Base-by-base conservation (phyloP, 1,140 invertebrate species). In the Sitodiplosis mosellana region DNA sequence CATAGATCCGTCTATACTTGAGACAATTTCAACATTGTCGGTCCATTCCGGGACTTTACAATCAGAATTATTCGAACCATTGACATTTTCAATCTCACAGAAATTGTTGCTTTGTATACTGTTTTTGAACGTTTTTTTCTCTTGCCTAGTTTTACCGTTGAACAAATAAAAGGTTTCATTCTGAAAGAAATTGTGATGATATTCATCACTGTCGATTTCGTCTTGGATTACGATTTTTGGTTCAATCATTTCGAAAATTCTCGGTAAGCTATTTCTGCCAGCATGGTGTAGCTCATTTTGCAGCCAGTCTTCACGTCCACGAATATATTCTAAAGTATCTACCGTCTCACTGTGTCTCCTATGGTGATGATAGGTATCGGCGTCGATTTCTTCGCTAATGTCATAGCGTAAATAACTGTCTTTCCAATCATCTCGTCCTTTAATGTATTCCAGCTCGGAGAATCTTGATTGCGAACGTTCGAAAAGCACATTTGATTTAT, bases 151-250 rank as follows among this genome's bases (percentile, higher is more conserved):
- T 40, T 3, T 4, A 3, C 12, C 12, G 37, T 3, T 15, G 12
- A 5, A 12, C 14, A 40, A 40, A 12, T 18, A n/a, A 36, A 36
- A 36, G n/a, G n/a, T 36, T 36, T 36, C 34, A 40, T 18, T 15
- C 12, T 6, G 17, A 12, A 40, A 15, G 3, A n/a, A 40, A n/a
- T 17, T 17, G 17, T 45, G 43, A 45, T 45, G 43, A n/a, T 45
- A 45, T 14, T 45, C 43, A 33, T 45, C 43, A 45, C 43, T 45
- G n/a, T 45, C 43, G 6, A 45, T n/a, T 33, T 33, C 21, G 11
- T 45, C 43, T 15, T 14, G 22, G 8, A 45, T 27, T n/a, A n/a
- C 14, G 12, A 27, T 27, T 4, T 11, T 4, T 5, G 19, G 7
- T 20, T 42, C 19, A 42, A 19, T 18, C 12, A 19, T 42, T 42